A percentile compares a stretch with the other conserved stretches of the same genome.
Evolutionary conservation across 2,888 invertebrate species (phyloP).

Genomic region (Acrocera orbiculus): DNA sequence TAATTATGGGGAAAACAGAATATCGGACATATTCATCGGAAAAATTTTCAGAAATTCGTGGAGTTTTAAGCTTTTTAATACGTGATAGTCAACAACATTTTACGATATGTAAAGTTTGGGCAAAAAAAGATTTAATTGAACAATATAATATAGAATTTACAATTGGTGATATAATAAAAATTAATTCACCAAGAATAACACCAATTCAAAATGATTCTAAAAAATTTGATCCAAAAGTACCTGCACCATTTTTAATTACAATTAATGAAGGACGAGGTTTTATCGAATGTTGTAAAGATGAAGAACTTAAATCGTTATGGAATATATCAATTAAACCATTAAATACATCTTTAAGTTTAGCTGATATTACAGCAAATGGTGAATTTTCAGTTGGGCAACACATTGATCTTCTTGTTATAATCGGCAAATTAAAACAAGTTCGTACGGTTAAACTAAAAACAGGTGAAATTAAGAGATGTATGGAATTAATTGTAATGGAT

Average conservation of each 20-base stretch:
- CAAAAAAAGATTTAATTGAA: slow-evolving; percentile 41
- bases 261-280: slow-evolving; percentile 48
- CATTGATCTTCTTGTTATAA: slow-evolving; percentile 51
- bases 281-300: slow-evolving; percentile 32
- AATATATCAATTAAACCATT: slow-evolving; percentile 45
- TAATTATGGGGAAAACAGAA: no score
- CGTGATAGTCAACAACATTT: slow-evolving; percentile 53
- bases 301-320: slow-evolving; percentile 36
- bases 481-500: slow-evolving; percentile 49
- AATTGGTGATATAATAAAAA: slow-evolving; percentile 53
- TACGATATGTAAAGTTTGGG: slow-evolving; percentile 64
- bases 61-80: slow-evolving; percentile 60
- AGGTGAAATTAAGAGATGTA: slow-evolving; percentile 40
- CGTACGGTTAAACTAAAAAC: slow-evolving; percentile 43
- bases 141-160: slow-evolving; percentile 44
- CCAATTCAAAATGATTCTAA: slow-evolving; percentile 35
- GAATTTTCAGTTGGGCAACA: slow-evolving; percentile 10
- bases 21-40: no score
- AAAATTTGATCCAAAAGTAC: slow-evolving; percentile 45
- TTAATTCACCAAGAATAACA: slow-evolving; percentile 41
- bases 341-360: slow-evolving; percentile 17
- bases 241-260: slow-evolving; percentile 44
- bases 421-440: slow-evolving; percentile 43
- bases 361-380: slow-evolving; percentile 18
- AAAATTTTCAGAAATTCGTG: slow-evolving; percentile 39